These are phyloP conservation scores for Peromyscus maniculatus DNA, from an alignment of 2,113 vertebrate species.

Conservation along the genomic window DNA sequence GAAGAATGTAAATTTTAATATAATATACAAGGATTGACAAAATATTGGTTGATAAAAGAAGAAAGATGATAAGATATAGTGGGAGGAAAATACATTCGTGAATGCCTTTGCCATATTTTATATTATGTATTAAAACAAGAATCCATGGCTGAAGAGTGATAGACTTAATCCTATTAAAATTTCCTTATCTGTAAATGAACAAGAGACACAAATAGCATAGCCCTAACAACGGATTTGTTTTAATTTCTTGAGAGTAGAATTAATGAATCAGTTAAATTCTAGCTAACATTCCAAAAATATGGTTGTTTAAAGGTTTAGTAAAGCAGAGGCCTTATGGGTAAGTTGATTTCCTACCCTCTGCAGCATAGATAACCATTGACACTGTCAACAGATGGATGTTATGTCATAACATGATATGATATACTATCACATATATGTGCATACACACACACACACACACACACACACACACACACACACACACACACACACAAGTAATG, in stretches of 20 bases:
- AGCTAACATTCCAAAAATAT: background rate
- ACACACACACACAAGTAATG: background rate
- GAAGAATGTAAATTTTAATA: background rate
- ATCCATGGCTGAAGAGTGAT: background rate
- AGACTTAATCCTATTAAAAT: background rate
- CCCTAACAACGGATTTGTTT: background rate
- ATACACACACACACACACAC: background rate
- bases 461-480: too few species aligned
- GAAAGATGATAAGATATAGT: background rate
- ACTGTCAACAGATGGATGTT: background rate
- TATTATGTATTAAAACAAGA: background rate
- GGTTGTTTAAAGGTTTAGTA: background rate
- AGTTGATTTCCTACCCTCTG: background rate
- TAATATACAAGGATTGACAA: background rate
- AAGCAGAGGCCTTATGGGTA: background rate
- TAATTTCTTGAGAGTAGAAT: background rate
- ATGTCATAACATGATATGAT: background rate
- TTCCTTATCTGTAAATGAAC: background rate
- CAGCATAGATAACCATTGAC: background rate
- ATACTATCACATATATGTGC: too few species aligned
- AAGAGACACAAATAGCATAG: background rate
- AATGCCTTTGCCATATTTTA: background rate
- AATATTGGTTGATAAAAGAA: slow-evolving; percentile 6
- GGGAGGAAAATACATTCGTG: background rate
- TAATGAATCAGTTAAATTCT: background rate